Evolutionary conservation across 2,888 invertebrate species (phyloP).

Genomic region (Caenorhabditis macrosperma): DNA sequence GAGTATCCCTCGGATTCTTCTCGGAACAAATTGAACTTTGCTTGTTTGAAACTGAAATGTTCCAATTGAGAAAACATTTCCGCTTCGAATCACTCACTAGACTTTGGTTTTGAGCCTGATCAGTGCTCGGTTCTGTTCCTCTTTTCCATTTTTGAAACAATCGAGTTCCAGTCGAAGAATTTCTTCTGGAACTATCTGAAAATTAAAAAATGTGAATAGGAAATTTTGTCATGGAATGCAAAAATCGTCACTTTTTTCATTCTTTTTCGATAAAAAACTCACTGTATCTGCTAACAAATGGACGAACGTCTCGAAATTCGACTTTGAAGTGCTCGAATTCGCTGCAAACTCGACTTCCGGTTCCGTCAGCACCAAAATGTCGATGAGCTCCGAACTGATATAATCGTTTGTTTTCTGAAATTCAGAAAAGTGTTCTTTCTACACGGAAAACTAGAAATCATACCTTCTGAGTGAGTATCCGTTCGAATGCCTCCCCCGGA

Average conservation of each 20-base stretch:
- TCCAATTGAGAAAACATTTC: background rate
- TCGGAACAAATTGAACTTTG: conserved; percentile 97
- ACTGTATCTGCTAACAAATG: conserved; percentile 57
- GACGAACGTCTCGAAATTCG: conserved; percentile 57
- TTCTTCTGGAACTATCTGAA: conserved; percentile 73
- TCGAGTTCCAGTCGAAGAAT: conserved; percentile 71
- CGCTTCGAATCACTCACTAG: conserved; percentile 65
- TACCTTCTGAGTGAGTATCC: conserved; percentile 29
- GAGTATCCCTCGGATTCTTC: conserved; percentile 99
- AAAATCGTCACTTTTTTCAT: too few species aligned
- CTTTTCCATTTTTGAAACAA: conserved; percentile 62
- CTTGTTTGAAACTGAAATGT: conserved; percentile 92
- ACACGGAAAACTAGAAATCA: background rate
- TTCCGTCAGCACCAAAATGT: conserved; percentile 67
- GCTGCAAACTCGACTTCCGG: conserved; percentile 60
- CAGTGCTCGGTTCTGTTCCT: conserved; percentile 61
- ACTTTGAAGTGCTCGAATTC: conserved; percentile 39
- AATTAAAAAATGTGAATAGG: too few species aligned
- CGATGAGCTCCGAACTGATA: conserved; percentile 63
- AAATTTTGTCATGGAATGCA: too few species aligned
- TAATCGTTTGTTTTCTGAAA: conserved; percentile 35
- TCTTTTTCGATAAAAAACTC: background rate
- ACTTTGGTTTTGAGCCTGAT: conserved; percentile 75
- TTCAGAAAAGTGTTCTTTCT: background rate
- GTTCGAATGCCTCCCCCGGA: conserved; percentile 32